Conservation (phyloP, 2,797 vertebrate species). For the Mastacembelus armatus region DNA sequence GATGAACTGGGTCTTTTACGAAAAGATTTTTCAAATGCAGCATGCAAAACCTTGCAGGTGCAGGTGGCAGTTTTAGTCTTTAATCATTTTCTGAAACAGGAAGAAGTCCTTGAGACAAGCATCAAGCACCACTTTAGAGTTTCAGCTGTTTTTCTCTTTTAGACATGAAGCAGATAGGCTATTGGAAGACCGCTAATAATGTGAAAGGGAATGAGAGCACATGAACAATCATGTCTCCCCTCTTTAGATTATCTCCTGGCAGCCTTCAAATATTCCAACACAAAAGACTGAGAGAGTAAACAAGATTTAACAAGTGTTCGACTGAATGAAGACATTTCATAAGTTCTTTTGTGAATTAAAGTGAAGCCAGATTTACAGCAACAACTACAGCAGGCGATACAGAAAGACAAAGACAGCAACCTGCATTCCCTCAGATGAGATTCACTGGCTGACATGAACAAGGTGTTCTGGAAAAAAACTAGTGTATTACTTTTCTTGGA, state of each 20-base stretch:
- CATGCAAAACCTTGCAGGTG: neutral
- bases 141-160: constrained; percentile 1
- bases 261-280: constrained; percentile 62
- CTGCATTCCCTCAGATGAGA: constrained; percentile 14
- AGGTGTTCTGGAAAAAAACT: neutral
- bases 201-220: constrained; percentile 27
- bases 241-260: constrained; percentile 37
- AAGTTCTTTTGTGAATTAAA: constrained; percentile 52
- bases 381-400: constrained; percentile 59
- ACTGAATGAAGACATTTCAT: constrained; percentile 44
- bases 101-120: neutral
- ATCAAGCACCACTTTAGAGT: neutral
- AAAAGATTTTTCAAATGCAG: no score
- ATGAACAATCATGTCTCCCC: constrained; percentile 30
- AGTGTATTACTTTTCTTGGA: constrained; percentile 3
- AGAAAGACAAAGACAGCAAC: constrained; percentile 22
- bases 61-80: neutral
- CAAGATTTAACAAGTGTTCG: constrained; percentile 63
- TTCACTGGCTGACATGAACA: constrained; percentile 33
- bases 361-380: constrained; percentile 49
- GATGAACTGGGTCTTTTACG: no score
- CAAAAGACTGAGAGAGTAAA: constrained; percentile 59
- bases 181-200: constrained; percentile 17
- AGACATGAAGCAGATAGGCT: constrained; percentile 11
- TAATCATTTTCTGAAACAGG: neutral